Conservation (phyloP, 2,888 invertebrate genomes). For the Buathra laborator region DNA sequence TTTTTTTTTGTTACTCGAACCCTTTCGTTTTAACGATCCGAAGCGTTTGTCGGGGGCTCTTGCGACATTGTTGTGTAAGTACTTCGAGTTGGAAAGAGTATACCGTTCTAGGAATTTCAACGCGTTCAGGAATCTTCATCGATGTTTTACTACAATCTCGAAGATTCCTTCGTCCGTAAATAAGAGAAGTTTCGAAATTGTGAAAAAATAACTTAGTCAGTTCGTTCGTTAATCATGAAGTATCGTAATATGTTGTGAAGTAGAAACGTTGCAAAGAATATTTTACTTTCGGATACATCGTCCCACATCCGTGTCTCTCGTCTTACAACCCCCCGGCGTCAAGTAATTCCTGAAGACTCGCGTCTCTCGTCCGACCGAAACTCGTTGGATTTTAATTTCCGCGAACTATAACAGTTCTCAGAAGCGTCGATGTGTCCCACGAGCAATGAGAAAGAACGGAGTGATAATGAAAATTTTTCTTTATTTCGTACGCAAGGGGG, state of each 20-base stretch:
- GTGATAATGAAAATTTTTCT: slow-evolving; percentile 56
- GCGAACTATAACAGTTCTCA: slow-evolving; percentile 42
- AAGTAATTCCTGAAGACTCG: slow-evolving; percentile 6
- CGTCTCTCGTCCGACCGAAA: slow-evolving; percentile 11
- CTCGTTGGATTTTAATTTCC: slow-evolving; percentile 63
- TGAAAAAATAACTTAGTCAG: neutral
- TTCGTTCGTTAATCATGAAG: neutral
- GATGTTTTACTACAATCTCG: slow-evolving; percentile 42
- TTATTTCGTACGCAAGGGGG: slow-evolving; percentile 9
- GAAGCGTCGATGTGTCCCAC: slow-evolving; percentile 60
- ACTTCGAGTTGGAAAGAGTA: slow-evolving; percentile 6
- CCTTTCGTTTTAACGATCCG: slow-evolving; percentile 69
- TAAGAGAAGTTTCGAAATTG: neutral
- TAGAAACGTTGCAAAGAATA: neutral
- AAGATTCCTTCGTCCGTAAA: neutral
- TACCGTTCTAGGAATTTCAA: slow-evolving; percentile 45
- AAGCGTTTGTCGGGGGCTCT: slow-evolving; percentile 16
- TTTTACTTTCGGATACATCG: slow-evolving; percentile 13
- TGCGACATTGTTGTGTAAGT: slow-evolving; percentile 60
- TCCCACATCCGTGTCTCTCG: neutral
- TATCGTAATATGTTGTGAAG: neutral
- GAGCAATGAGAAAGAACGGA: slow-evolving; percentile 52
- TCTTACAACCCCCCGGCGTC: slow-evolving; percentile 1
- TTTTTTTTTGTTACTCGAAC: slow-evolving; percentile 59
- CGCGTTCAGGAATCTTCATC: slow-evolving; percentile 49